Conservation (phyloP, 2,888 invertebrate genomes). For the Dasypogon diadema region DNA sequence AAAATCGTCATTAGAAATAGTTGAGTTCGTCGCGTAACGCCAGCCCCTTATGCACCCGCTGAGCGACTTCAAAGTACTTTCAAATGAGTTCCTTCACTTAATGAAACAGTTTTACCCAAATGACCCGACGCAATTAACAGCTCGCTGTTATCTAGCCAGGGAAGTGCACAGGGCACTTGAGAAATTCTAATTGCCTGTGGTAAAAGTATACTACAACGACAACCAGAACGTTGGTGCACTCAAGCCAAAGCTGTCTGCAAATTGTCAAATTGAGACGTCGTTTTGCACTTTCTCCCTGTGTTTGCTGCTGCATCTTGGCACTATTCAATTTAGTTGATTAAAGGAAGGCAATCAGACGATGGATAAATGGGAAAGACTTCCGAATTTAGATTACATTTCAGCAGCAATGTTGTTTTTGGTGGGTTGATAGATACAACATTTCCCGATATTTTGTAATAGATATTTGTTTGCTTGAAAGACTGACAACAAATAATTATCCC, state of each 20-base stretch:
- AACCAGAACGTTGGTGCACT: not conserved
- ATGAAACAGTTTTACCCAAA: slow-evolving; percentile 29
- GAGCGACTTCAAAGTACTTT: slow-evolving; percentile 30
- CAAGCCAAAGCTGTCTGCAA: slow-evolving; percentile 30
- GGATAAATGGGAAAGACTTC: too few species aligned
- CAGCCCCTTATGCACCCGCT: not conserved
- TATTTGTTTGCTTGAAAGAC: too few species aligned
- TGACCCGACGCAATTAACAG: slow-evolving; percentile 42
- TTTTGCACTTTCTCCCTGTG: not conserved
- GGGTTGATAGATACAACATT: too few species aligned
- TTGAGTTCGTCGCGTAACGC: not conserved
- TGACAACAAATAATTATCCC: too few species aligned
- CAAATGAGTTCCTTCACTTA: slow-evolving; percentile 21
- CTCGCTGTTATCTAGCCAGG: not conserved
- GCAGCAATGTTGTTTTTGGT: too few species aligned
- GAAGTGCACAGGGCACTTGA: slow-evolving; percentile 21
- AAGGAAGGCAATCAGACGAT: too few species aligned
- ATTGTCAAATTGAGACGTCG: slow-evolving; percentile 16
- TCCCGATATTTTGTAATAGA: too few species aligned
- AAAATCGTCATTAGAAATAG: not conserved
- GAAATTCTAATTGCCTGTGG: slow-evolving; percentile 25
- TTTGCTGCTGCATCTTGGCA: too few species aligned
- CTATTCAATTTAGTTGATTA: too few species aligned
- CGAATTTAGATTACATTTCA: too few species aligned
- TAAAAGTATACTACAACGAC: not conserved